Evolutionary conservation across 1,140 invertebrate species (phyloP).

Genomic region (Anastatus disparis): DNA sequence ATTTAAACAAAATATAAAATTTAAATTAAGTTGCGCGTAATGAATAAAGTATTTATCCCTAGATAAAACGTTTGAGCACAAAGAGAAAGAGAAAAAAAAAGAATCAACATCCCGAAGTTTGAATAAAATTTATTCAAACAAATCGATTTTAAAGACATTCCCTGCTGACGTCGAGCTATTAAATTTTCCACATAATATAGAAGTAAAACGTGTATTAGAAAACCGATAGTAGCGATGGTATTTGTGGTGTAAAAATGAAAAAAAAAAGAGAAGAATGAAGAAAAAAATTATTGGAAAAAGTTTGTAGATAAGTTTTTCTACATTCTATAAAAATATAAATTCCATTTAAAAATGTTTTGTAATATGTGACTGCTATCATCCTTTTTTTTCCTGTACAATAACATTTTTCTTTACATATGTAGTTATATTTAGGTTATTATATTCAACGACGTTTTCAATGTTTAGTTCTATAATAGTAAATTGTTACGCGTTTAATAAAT

Average conservation of each 20-base stretch:
- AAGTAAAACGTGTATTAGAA: background rate
- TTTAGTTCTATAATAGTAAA: too few relatives aligned
- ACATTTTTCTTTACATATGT: too few relatives aligned
- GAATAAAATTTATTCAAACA: background rate
- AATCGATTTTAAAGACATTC: background rate
- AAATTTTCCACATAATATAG: slow-evolving; percentile 15
- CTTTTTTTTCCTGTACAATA: too few relatives aligned
- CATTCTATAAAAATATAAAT: background rate
- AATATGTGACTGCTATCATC: background rate
- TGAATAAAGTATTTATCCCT: too few relatives aligned
- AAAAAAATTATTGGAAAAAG: slow-evolving; percentile 11
- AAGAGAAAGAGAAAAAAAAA: too few relatives aligned
- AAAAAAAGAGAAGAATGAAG: background rate
- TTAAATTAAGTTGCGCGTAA: too few relatives aligned
- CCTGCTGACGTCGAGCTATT: slow-evolving; percentile 17
- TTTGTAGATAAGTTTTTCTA: slow-evolving; percentile 6
- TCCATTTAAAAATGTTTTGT: background rate
- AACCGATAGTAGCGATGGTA: background rate
- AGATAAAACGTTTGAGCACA: too few relatives aligned
- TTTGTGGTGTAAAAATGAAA: background rate
- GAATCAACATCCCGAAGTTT: too few relatives aligned
- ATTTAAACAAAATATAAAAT: too few relatives aligned
- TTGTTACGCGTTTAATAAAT: too few relatives aligned
- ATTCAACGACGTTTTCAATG: too few relatives aligned
- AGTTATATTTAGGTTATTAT: too few relatives aligned